Conservation (phyloP, 2,113 vertebrate species). For the Balaenoptera acutorostrata region DNA sequence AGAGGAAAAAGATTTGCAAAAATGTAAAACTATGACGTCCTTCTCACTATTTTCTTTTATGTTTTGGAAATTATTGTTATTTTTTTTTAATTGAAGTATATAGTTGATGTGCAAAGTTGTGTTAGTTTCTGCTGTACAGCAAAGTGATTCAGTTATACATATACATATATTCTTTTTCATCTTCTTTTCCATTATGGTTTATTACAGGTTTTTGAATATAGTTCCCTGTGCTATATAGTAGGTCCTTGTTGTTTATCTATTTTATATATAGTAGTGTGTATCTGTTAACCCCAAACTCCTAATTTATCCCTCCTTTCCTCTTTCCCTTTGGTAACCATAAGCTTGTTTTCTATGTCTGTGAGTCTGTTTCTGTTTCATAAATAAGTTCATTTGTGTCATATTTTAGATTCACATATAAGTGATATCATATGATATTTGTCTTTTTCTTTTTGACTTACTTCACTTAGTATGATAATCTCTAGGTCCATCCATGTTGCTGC, state of each 20-base stretch:
- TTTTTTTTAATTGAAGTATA: neutral
- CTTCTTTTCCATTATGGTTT: neutral
- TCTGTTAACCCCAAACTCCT: neutral
- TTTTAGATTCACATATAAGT: neutral
- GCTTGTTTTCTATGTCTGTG: rapidly evolving
- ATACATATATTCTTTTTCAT: neutral
- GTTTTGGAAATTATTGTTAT: too few relatives aligned
- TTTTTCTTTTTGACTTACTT: neutral
- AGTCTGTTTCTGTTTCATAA: neutral
- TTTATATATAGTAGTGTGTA: rapidly evolving
- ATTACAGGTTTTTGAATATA: neutral
- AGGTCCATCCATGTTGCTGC: too few relatives aligned
- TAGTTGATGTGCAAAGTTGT: neutral
- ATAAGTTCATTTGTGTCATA: neutral
- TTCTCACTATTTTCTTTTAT: neutral
- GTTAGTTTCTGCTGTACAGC: neutral
- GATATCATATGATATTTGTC: rapidly evolving
- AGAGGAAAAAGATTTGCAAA: neutral
- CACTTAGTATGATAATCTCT: neutral
- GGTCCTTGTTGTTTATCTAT: neutral
- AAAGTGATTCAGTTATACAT: neutral
- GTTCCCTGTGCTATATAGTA: neutral
- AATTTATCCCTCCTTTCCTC: rapidly evolving
- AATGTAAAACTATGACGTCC: rapidly evolving
- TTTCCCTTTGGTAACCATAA: neutral